Evolutionary conservation across 2,113 vertebrate genomes (phyloP).

Genomic region (Mesembrinibis cayennensis): DNA sequence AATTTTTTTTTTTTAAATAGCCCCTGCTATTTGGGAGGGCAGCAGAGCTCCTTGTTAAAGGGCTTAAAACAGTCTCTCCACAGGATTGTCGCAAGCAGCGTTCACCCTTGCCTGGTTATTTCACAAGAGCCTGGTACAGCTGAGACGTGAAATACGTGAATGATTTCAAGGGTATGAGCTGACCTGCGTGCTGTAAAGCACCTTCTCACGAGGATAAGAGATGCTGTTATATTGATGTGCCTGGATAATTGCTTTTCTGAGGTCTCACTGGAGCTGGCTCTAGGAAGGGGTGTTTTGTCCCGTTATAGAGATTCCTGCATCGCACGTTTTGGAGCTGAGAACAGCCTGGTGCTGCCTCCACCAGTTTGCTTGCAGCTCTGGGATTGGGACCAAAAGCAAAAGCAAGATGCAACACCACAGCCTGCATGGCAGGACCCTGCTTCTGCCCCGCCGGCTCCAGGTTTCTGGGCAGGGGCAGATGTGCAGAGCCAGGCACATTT

Average conservation of each 20-base stretch:
- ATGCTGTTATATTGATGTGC: background rate
- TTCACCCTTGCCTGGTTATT: background rate
- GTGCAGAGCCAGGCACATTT: fast-evolving
- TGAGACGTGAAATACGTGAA: background rate
- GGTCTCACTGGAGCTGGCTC: background rate
- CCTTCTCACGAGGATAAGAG: background rate
- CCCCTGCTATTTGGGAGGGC: background rate
- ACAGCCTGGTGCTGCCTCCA: background rate
- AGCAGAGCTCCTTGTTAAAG: background rate
- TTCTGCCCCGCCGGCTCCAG: background rate
- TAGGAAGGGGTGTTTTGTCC: background rate
- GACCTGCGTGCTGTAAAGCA: background rate
- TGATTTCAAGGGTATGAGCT: background rate
- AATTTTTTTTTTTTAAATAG: background rate
- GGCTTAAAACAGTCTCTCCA: background rate
- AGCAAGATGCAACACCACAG: background rate
- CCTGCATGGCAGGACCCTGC: background rate
- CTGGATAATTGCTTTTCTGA: background rate
- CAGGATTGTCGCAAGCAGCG: fast-evolving
- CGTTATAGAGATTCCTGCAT: fast-evolving
- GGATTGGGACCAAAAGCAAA: background rate
- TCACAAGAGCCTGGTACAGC: background rate
- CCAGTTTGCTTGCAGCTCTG: background rate
- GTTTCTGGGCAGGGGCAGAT: background rate
- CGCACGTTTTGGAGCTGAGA: background rate